Conservation (phyloP, 2,888 invertebrate species). For the Ceraclea dissimilis region DNA sequence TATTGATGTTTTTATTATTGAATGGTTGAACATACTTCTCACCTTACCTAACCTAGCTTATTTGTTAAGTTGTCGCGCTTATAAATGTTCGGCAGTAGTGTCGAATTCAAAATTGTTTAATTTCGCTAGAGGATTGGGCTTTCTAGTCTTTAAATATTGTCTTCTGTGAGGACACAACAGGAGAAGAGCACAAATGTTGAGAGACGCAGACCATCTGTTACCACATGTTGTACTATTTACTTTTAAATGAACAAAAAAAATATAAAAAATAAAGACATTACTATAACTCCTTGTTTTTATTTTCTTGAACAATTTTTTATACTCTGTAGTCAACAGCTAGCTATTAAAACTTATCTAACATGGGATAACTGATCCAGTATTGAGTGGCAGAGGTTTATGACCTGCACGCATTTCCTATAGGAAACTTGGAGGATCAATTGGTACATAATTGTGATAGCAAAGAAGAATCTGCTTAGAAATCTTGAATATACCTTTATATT, state of each 20-base stretch:
- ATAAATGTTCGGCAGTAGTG: slow-evolving; percentile 13
- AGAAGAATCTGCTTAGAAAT: too few species aligned
- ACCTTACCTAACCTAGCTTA: slow-evolving; percentile 15
- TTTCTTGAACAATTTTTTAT: too few species aligned
- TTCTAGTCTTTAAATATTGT: slow-evolving; percentile 24
- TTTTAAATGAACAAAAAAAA: slow-evolving; percentile 48
- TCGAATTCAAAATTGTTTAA: slow-evolving; percentile 16
- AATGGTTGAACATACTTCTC: slow-evolving; percentile 10
- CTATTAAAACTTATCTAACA: too few species aligned
- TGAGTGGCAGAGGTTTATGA: too few species aligned
- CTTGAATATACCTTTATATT: too few species aligned
- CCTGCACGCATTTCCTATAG: too few species aligned
- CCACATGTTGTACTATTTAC: slow-evolving; percentile 45
- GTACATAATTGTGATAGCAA: too few species aligned
- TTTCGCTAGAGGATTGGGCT: slow-evolving; percentile 24
- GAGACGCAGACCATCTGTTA: slow-evolving; percentile 28
- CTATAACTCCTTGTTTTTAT: slow-evolving; percentile 30
- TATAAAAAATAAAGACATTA: slow-evolving; percentile 50
- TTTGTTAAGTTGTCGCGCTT: slow-evolving; percentile 14
- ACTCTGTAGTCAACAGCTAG: too few species aligned
- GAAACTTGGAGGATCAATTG: too few species aligned
- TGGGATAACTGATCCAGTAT: too few species aligned
- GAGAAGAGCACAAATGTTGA: slow-evolving; percentile 23
- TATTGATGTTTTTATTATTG: slow-evolving; percentile 19
- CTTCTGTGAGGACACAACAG: slow-evolving; percentile 26